phyloP scores from a whole-genome alignment of 2,888 invertebrate species.

The Eristalis arbustorum region DNA sequence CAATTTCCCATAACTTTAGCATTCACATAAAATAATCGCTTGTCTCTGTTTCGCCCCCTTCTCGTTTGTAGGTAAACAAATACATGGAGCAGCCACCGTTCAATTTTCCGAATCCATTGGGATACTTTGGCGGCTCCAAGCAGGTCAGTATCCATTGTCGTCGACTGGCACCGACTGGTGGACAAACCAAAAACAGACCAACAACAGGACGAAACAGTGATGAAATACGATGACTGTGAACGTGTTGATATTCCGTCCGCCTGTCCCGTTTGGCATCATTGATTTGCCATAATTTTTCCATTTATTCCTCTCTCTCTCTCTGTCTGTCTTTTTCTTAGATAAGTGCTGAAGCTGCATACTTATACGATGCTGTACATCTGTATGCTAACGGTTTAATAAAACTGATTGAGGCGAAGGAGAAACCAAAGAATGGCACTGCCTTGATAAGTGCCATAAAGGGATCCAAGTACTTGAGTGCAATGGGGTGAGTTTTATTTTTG shows the following conservation, averaged over 20 bases:
- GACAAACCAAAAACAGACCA: background rate
- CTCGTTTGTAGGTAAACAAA: slow-evolving; percentile 85
- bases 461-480: slow-evolving; percentile 89
- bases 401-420: slow-evolving; percentile 84
- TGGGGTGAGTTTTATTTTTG: slow-evolving; percentile 85
- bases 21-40: slow-evolving; percentile 6
- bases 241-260: slow-evolving; percentile 32
- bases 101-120: slow-evolving; percentile 90
- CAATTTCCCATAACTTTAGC: background rate
- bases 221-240: background rate
- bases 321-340: slow-evolving; percentile 82
- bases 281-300: slow-evolving; percentile 10
- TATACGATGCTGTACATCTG: slow-evolving; percentile 95
- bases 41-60: background rate
- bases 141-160: slow-evolving; percentile 81
- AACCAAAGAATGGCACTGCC: slow-evolving; percentile 90
- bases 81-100: slow-evolving; percentile 93
- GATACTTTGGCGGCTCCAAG: slow-evolving; percentile 86
- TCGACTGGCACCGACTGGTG: background rate
- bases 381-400: slow-evolving; percentile 91
- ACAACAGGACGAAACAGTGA: background rate
- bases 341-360: slow-evolving; percentile 93
- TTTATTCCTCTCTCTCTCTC: background rate
- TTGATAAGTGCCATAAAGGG: slow-evolving; percentile 89
- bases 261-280: slow-evolving; percentile 19